Percentiles rank a stretch among this genome's conserved stretches.
These are phyloP conservation scores for Agrilus planipennis DNA, from an alignment of 1,140 invertebrate genomes.

Conservation along the genomic window DNA sequence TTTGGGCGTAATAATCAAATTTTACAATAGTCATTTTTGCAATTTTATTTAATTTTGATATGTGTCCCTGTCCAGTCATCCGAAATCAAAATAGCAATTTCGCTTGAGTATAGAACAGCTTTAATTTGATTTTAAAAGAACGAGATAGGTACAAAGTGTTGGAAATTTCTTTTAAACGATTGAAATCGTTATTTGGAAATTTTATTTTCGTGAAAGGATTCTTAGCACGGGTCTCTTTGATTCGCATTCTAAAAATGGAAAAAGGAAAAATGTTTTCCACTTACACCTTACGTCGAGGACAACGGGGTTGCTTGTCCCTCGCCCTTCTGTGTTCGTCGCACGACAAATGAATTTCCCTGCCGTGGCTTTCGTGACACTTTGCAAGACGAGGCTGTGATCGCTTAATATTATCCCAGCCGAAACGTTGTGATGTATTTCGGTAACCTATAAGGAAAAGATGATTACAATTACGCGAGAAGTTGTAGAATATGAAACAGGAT, in stretches of 20 bases:
- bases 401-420: constrained; percentile 65
- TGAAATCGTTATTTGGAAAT: too few species aligned
- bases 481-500: too few species aligned
- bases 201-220: too few species aligned
- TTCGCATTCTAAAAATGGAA: constrained; percentile 14
- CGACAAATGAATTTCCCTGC: constrained; percentile 74
- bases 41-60: too few species aligned
- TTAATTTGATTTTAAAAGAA: neutral
- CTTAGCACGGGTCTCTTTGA: too few species aligned
- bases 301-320: constrained; percentile 67
- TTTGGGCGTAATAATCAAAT: too few species aligned
- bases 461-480: constrained; percentile 2
- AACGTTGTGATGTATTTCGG: constrained; percentile 66
- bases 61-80: too few species aligned
- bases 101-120: too few species aligned
- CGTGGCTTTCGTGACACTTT: constrained; percentile 62
- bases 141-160: neutral
- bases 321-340: constrained; percentile 69
- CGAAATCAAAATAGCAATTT: too few species aligned
- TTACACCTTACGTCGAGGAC: constrained; percentile 71
- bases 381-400: constrained; percentile 70
- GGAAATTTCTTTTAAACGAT: neutral
- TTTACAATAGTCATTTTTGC: too few species aligned
- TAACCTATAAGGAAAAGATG: constrained; percentile 41
- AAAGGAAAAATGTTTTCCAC: too few species aligned